phyloP scores from a whole-genome alignment of 2,113 vertebrate species.

The Hippocampus barbouri region DNA sequence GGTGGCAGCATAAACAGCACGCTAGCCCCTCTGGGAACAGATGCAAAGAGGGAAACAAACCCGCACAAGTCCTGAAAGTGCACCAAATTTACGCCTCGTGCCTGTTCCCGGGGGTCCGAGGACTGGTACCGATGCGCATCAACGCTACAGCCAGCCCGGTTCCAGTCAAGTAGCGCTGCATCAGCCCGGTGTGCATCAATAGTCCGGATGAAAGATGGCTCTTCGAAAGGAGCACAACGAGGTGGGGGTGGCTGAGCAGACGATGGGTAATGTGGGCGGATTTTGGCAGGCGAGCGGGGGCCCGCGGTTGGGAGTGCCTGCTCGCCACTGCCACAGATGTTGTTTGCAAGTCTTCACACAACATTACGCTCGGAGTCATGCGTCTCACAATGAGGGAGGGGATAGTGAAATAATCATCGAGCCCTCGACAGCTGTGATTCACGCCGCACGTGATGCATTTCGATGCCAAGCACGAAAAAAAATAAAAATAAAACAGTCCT shows the following conservation, averaged over 20 bases:
- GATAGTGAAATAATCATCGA: slow-evolving; percentile 23
- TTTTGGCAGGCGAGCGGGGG: slow-evolving; percentile 52
- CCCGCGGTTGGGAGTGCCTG: slow-evolving; percentile 27
- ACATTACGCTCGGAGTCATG: slow-evolving; percentile 17
- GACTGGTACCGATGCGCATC: not conserved
- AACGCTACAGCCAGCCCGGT: slow-evolving; percentile 31
- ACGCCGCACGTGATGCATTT: slow-evolving; percentile 1
- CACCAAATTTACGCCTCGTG: not conserved
- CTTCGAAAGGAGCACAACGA: slow-evolving; percentile 9
- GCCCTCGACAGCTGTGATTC: slow-evolving; percentile 3
- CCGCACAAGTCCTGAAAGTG: not conserved
- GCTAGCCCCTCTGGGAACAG: not conserved
- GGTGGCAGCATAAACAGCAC: slow-evolving; percentile 1
- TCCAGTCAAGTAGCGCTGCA: slow-evolving; percentile 27
- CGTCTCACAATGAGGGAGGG: slow-evolving; percentile 14
- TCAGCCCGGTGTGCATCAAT: slow-evolving; percentile 28
- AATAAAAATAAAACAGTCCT: not conserved
- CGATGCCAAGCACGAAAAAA: slow-evolving; percentile 1
- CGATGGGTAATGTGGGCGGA: slow-evolving; percentile 41
- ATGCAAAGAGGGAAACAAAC: not conserved
- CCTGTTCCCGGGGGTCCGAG: not conserved
- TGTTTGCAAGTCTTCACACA: slow-evolving; percentile 49
- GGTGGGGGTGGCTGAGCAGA: slow-evolving; percentile 46
- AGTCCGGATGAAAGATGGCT: slow-evolving; percentile 30
- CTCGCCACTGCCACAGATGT: slow-evolving; percentile 53